A percentile compares a stretch with the other conserved stretches of the same genome.
Conservation (phyloP, 2,797 vertebrate genomes). For the Lepus townsendii region DNA sequence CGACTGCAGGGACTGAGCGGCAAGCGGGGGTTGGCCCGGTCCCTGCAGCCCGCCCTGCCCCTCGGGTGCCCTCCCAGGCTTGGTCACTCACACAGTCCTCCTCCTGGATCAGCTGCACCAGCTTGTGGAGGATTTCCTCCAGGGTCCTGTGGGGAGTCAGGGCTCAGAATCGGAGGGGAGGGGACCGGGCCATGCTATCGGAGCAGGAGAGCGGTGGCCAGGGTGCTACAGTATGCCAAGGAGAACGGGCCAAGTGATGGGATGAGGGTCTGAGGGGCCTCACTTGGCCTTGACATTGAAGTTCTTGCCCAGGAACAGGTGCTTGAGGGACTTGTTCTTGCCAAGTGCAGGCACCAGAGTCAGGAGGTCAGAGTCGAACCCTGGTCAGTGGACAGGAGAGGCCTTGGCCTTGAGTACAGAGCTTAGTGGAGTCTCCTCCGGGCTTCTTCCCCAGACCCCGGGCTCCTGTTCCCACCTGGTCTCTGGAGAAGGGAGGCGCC, state of each 20-base stretch:
- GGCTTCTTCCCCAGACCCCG: background rate
- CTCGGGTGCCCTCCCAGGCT: background rate
- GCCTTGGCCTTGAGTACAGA: slow-evolving; percentile 26
- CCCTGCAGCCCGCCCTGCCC: background rate
- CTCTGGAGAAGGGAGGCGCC: background rate
- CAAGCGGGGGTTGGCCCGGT: background rate
- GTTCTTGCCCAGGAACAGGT: slow-evolving; percentile 96
- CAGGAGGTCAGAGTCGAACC: slow-evolving; percentile 93
- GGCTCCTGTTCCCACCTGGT: background rate
- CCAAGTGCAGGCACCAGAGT: slow-evolving; percentile 93
- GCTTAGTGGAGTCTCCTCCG: background rate
- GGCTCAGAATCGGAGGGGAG: slow-evolving; percentile 39
- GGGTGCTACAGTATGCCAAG: background rate
- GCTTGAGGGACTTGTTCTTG: slow-evolving; percentile 94
- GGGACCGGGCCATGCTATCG: background rate
- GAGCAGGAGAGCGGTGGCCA: background rate
- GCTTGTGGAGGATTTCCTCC: slow-evolving; percentile 95
- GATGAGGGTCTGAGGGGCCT: slow-evolving; percentile 55
- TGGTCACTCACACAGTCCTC: slow-evolving; percentile 95
- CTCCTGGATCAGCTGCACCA: slow-evolving; percentile 95
- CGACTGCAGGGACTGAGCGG: slow-evolving; percentile 92
- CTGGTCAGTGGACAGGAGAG: slow-evolving; percentile 83
- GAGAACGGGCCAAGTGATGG: background rate
- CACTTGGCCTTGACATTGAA: slow-evolving; percentile 97
- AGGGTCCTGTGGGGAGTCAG: slow-evolving; percentile 89